Evolutionary conservation across 2,888 invertebrate species (phyloP).

Genomic region (Chymomyza fuscimana): DNA sequence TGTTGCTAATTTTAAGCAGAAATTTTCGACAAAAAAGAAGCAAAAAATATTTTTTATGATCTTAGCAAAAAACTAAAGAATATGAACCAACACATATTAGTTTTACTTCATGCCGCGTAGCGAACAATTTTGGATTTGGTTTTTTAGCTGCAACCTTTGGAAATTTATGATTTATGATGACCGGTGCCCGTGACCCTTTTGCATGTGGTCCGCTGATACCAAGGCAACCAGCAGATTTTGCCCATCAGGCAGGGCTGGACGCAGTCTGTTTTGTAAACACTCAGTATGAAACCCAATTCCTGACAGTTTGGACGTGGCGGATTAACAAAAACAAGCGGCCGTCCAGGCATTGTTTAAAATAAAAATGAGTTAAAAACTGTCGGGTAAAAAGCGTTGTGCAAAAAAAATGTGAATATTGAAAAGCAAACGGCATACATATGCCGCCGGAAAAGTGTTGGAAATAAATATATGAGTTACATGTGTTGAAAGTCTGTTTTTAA

Average conservation of each 20-base stretch:
- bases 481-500: background rate
- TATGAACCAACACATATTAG: constrained; percentile 30
- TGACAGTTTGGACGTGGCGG: constrained; percentile 66
- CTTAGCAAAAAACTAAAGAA: constrained; percentile 23
- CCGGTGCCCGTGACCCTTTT: constrained; percentile 72
- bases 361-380: constrained; percentile 48
- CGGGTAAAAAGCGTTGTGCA: background rate
- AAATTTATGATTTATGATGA: constrained; percentile 77
- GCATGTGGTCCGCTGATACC: constrained; percentile 39
- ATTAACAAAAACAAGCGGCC: constrained; percentile 48
- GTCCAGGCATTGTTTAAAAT: background rate
- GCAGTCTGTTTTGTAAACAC: constrained; percentile 76
- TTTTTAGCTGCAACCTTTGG: constrained; percentile 62
- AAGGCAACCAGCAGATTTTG: constrained; percentile 34
- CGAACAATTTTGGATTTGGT: constrained; percentile 63
- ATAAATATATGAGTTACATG: constrained; percentile 26
- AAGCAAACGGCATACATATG: constrained; percentile 27
- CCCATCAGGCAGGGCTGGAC: constrained; percentile 47
- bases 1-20: constrained; percentile 59
- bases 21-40: constrained; percentile 36
- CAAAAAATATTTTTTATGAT: constrained; percentile 54
- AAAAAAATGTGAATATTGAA: constrained; percentile 21
- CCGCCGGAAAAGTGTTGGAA: constrained; percentile 4
- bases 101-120: constrained; percentile 50
- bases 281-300: constrained; percentile 76